Percentiles rank a stretch among this genome's conserved stretches.
phyloP scores from a whole-genome alignment of 1,140 invertebrate genomes.

The Drosophila biarmipes region DNA sequence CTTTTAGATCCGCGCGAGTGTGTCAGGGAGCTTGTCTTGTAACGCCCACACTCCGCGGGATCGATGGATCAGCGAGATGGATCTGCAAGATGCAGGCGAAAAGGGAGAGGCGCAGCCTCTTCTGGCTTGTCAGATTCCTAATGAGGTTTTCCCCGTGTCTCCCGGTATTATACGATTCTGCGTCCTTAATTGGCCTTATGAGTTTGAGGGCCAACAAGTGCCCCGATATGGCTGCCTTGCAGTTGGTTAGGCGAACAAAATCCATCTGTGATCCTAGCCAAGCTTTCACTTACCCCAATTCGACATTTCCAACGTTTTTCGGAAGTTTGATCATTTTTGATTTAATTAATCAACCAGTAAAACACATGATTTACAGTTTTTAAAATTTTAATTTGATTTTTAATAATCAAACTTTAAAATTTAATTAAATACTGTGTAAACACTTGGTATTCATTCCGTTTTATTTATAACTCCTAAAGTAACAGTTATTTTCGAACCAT shows the following conservation, averaged over 20 bases:
- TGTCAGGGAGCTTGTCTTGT: conserved; percentile 39
- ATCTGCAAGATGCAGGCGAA: not conserved
- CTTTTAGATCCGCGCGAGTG: not conserved
- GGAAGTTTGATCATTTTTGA: too few species aligned
- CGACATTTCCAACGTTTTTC: too few species aligned
- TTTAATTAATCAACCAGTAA: too few species aligned
- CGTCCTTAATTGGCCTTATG: conserved; percentile 46
- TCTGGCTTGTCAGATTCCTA: conserved; percentile 45
- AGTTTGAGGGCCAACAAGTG: conserved; percentile 63
- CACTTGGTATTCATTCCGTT: too few species aligned
- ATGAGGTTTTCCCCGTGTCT: conserved; percentile 38
- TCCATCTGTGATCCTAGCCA: not conserved
- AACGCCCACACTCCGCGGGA: conserved; percentile 32
- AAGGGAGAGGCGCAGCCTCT: conserved; percentile 19
- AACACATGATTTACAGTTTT: too few species aligned
- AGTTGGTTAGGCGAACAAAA: conserved; percentile 1
- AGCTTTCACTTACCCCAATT: not conserved
- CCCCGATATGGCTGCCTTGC: conserved; percentile 2
- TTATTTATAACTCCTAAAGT: too few species aligned
- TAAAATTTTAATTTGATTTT: too few species aligned
- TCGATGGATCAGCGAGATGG: conserved; percentile 22
- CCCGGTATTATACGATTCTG: conserved; percentile 1
- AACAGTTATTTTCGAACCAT: too few species aligned
- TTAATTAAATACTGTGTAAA: too few species aligned
- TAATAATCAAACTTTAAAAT: too few species aligned